Evolutionary conservation across 1,140 invertebrate genomes (phyloP), one percentile per base, ranked within the genome.

Genomic region (Parapsyche elsis): DNA sequence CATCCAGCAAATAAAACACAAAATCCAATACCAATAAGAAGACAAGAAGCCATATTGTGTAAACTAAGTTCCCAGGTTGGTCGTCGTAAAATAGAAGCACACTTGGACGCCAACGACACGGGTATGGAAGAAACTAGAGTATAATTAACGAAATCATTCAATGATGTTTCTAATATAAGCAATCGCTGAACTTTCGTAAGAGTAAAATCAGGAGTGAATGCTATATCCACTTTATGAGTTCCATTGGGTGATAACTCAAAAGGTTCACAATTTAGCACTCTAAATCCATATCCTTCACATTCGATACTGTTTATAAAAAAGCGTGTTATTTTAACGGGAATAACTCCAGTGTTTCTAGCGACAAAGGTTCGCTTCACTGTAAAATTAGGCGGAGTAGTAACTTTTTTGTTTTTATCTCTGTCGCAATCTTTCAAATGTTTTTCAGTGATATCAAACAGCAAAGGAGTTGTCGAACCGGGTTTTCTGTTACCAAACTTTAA

Each of bases 171-270:
- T 81, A 91, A 89, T 81, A 88, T 87, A 30, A 92, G 89, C 53
- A 90, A 87, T 14, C 95, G 91, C 80, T 94, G 90, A 24, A 97
- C 92, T 78, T 93, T 91, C 0, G 95, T 92, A 78, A 97, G 89
- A 2, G 97, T 97, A 85, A 97, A 98, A 89, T 99, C 98, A 7
- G 97, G 94, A 0, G 95, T 95, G 87, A 97, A 98, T 76, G 95
- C 94, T 83, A 99, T 95, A 84, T 98, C 95, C 30, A 99, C 93
- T 86, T 94, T 94, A 83, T 91, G 91, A n/a, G 93, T 94, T 9
- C 91, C 92, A 87, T 98, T 98, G 14, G 97, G 95, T 76, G 88
- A 87, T 46, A 99, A 89, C 53, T 92, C 89, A 86, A 98, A 97
- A 9, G 94, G 92, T 24, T 91, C 89, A 87, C 97, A 98, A 84